A percentile compares a stretch with the other conserved stretches of the same genome.
Evolutionary conservation across 2,113 vertebrate species (phyloP).

Genomic region (Cyanistes caeruleus): DNA sequence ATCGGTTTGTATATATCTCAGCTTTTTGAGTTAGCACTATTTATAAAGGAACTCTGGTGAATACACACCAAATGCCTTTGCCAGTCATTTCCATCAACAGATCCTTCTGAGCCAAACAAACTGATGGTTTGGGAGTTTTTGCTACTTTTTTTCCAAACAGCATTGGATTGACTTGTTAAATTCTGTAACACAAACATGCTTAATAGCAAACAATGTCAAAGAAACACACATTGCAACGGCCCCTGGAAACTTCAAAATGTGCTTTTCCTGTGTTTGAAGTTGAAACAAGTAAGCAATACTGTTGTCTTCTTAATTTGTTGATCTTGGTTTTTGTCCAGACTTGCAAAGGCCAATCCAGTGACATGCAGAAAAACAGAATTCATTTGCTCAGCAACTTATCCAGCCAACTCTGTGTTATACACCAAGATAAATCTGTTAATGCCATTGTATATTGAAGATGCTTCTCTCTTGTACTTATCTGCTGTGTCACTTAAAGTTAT

Average conservation of each 20-base stretch:
- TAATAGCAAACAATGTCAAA: background rate
- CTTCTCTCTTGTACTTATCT: background rate
- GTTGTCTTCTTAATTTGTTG: background rate
- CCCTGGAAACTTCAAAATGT: conserved; percentile 28
- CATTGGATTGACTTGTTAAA: background rate
- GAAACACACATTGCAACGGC: background rate
- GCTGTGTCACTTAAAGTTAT: background rate
- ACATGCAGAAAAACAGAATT: background rate
- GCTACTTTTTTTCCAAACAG: background rate
- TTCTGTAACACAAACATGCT: background rate
- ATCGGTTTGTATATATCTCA: background rate
- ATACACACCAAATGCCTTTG: background rate
- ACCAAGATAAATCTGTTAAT: background rate
- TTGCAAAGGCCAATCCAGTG: conserved; percentile 29
- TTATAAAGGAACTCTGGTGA: background rate
- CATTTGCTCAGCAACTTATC: background rate
- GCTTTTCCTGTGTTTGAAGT: background rate
- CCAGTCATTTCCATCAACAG: background rate
- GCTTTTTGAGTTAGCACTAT: background rate
- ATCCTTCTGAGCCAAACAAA: background rate
- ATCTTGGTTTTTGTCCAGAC: background rate
- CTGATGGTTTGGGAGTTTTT: background rate
- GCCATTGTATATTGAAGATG: background rate
- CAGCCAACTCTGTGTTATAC: background rate
- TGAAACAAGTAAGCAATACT: background rate